Conservation (phyloP, 2,113 vertebrate species). For the Otis tarda region DNA sequence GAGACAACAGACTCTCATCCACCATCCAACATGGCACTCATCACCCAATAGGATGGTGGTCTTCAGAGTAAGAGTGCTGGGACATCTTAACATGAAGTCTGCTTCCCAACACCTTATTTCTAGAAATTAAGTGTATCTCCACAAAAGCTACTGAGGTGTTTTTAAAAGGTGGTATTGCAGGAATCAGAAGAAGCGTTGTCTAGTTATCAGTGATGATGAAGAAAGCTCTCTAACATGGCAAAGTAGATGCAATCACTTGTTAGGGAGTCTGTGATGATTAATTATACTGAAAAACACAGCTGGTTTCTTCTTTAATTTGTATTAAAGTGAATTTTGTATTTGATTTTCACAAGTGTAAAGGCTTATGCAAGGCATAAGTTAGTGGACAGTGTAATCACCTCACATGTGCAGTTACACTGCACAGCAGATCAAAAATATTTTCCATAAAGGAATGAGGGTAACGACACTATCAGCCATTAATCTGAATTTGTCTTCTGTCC, state of each 20-base stretch:
- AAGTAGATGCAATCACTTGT: background rate
- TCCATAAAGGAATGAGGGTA: background rate
- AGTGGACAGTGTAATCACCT: background rate
- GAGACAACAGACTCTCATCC: background rate
- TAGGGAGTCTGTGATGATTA: background rate
- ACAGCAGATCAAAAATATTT: background rate
- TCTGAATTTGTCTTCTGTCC: slow-evolving; percentile 25
- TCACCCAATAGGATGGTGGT: background rate
- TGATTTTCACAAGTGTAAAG: background rate
- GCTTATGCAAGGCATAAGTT: background rate
- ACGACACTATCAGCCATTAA: background rate
- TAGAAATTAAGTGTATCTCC: background rate
- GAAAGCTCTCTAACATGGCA: background rate
- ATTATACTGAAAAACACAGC: background rate
- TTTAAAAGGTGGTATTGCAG: background rate
- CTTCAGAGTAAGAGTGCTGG: background rate
- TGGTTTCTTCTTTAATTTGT: background rate
- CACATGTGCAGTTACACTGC: background rate
- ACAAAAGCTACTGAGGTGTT: background rate
- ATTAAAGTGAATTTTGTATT: background rate
- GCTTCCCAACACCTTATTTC: background rate
- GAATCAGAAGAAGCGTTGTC: background rate
- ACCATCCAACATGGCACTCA: background rate
- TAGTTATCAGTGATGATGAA: background rate
- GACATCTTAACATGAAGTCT: background rate